Percentiles rank a stretch among this genome's conserved stretches.
phyloP scores from a whole-genome alignment of 2,113 vertebrate genomes.

The Oncorhynchus masou region DNA sequence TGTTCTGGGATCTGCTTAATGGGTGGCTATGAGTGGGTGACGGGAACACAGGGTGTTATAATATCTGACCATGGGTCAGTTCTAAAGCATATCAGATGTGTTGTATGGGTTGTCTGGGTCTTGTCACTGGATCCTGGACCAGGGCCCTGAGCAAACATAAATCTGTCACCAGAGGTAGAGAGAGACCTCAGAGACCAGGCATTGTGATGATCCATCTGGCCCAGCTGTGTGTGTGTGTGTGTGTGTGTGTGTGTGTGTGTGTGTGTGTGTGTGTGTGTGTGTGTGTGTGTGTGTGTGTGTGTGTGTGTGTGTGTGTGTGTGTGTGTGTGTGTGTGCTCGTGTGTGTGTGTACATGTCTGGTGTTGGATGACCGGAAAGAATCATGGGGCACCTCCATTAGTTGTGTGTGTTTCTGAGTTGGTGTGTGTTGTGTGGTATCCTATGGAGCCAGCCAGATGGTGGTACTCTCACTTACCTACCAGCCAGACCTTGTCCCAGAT shows the following conservation, averaged over 20 bases:
- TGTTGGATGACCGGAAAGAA: constrained; percentile 24
- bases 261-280: constrained; percentile 4
- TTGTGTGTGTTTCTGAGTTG: constrained; percentile 21
- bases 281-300: constrained; percentile 3
- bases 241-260: constrained; percentile 5
- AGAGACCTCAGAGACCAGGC: constrained; percentile 50
- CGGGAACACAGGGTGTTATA: background rate
- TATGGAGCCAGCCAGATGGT: constrained; percentile 37
- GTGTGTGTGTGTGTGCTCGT: constrained; percentile 1
- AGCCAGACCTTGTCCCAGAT: constrained; percentile 46
- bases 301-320: background rate
- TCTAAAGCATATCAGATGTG: constrained; percentile 29
- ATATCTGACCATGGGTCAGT: constrained; percentile 35
- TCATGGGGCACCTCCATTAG: constrained; percentile 12
- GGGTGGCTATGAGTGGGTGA: background rate
- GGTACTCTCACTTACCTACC: constrained; percentile 47
- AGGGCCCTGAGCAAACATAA: constrained; percentile 51
- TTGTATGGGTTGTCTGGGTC: constrained; percentile 23
- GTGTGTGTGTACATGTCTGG: constrained; percentile 5
- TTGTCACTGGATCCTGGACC: constrained; percentile 57
- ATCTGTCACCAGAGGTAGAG: constrained; percentile 54
- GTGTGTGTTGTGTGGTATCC: constrained; percentile 29
- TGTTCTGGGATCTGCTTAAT: no score
- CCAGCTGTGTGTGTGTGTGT: constrained; percentile 48
- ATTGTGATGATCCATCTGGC: constrained; percentile 57